These are phyloP conservation scores for Sarcophaga peregrina DNA, from an alignment of 1,140 invertebrate genomes.

Conservation along the genomic window DNA sequence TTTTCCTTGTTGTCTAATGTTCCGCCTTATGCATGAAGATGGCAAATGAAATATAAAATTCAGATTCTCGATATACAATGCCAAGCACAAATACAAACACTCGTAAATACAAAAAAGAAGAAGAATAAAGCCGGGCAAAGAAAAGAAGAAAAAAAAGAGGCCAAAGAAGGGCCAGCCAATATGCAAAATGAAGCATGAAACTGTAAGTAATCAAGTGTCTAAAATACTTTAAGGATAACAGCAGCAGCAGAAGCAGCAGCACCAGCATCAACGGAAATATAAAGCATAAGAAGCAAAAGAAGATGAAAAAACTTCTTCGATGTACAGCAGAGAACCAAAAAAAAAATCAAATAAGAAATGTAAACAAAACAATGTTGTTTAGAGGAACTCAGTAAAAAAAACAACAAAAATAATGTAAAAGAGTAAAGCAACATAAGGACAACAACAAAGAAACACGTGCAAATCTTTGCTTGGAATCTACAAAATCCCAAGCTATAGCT, in stretches of 20 bases:
- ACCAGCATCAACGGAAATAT: background rate
- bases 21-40: background rate
- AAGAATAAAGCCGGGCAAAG: background rate
- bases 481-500: background rate
- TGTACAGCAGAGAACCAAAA: background rate
- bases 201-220: conserved; percentile 26
- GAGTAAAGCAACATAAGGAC: background rate
- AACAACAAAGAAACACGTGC: conserved; percentile 15
- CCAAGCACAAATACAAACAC: no score
- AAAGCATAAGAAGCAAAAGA: background rate
- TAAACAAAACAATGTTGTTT: background rate
- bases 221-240: conserved; percentile 14
- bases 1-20: background rate
- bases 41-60: background rate
- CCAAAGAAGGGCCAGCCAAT: background rate
- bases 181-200: conserved; percentile 27
- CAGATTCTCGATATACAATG: background rate
- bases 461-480: background rate
- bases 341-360: background rate
- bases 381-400: no score
- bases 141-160: background rate
- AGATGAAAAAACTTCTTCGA: background rate
- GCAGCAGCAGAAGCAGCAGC: background rate
- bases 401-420: background rate
- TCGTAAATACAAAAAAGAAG: no score